Evolutionary conservation across 2,113 vertebrate genomes (phyloP).

Genomic region (Nansenia antarctica): DNA sequence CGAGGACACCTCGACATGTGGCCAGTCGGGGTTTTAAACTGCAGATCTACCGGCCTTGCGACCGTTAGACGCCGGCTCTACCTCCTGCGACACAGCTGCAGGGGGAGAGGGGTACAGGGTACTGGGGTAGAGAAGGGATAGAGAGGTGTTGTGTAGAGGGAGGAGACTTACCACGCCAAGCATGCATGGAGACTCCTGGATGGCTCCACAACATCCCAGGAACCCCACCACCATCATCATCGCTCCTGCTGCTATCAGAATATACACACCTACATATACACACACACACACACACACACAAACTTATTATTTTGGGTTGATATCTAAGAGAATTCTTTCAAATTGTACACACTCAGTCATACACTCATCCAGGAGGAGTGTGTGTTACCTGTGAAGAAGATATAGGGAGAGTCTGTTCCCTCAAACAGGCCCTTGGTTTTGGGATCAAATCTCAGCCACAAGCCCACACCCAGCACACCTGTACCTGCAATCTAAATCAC

Average conservation of each 20-base stretch:
- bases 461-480: slow-evolving; percentile 84
- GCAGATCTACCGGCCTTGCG: no score
- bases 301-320: neutral
- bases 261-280: slow-evolving; percentile 83
- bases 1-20: no score
- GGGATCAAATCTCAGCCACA: slow-evolving; percentile 94
- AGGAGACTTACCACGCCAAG: slow-evolving; percentile 87
- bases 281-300: neutral
- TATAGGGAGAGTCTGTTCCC: slow-evolving; percentile 60
- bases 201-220: slow-evolving; percentile 11
- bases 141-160: neutral
- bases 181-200: slow-evolving; percentile 90
- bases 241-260: slow-evolving; percentile 91
- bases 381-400: slow-evolving; percentile 87
- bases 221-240: slow-evolving; percentile 95
- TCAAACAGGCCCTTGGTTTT: slow-evolving; percentile 87
- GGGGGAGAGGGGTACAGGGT: neutral
- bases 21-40: no score
- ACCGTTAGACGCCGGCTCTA: no score
- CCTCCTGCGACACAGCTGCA: slow-evolving; percentile 2
- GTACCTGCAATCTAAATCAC: slow-evolving; percentile 85
- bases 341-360: no score
- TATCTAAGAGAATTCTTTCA: no score
- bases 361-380: no score
- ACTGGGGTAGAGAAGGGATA: neutral